phyloP scores from a whole-genome alignment of 2,888 invertebrate genomes.

The Acanthacorydalis orientalis region DNA sequence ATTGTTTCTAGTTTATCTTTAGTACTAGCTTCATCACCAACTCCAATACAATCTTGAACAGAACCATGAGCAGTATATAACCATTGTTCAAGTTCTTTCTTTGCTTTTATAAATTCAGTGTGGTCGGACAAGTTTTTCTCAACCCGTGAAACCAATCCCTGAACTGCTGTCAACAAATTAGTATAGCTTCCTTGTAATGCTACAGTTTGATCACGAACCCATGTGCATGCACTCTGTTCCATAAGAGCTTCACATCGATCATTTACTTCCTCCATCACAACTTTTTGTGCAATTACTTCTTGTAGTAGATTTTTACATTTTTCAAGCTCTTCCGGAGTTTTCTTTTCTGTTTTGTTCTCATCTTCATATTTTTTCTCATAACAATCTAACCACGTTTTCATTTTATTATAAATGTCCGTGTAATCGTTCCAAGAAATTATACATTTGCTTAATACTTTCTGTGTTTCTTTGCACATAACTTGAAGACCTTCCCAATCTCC shows the following conservation, averaged over 20 bases:
- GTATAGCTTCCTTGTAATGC: conserved; percentile 71
- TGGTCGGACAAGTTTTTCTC: conserved; percentile 85
- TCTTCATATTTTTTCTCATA: conserved; percentile 46
- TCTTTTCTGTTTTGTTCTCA: conserved; percentile 49
- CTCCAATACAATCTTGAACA: conserved; percentile 66
- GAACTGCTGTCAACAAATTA: conserved; percentile 57
- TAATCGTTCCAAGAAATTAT: conserved; percentile 70
- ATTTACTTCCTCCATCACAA: conserved; percentile 65
- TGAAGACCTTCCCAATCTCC: conserved; percentile 70
- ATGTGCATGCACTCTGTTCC: conserved; percentile 70
- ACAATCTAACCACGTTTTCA: conserved; percentile 58
- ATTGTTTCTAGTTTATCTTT: conserved; percentile 68
- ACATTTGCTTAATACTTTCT: conserved; percentile 56
- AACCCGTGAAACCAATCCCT: conserved; percentile 67
- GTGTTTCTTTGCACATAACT: conserved; percentile 58
- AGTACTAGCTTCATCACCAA: conserved; percentile 59
- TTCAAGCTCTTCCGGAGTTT: conserved; percentile 60
- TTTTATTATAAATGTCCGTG: conserved; percentile 49
- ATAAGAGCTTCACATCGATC: conserved; percentile 75
- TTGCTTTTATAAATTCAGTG: conserved; percentile 76
- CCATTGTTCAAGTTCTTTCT: conserved; percentile 72
- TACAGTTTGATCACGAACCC: conserved; percentile 75
- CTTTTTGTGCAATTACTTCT: conserved; percentile 60
- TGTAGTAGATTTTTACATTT: conserved; percentile 56
- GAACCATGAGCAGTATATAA: conserved; percentile 62